Evolutionary conservation across 1,140 invertebrate species (phyloP).

Genomic region (Drosophila ficusphila): DNA sequence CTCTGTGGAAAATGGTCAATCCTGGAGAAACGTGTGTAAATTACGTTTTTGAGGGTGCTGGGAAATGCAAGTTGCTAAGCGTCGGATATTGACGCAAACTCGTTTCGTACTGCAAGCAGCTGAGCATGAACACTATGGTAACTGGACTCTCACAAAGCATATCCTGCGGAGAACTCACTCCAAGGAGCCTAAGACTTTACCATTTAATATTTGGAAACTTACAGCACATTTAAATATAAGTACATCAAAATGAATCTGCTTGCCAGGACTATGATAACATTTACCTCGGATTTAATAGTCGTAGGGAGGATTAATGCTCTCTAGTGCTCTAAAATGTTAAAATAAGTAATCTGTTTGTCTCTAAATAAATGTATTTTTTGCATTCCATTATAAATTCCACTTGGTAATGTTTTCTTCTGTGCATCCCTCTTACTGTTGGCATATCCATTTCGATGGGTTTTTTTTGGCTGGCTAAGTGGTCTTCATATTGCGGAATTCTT

Average conservation of each 20-base stretch:
- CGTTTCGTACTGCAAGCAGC: constrained; percentile 9
- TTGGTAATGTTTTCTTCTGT: not conserved
- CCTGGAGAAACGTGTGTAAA: constrained; percentile 25
- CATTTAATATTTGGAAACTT: too few species aligned
- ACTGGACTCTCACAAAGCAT: not conserved
- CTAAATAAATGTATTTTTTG: too few species aligned
- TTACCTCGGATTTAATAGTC: too few species aligned
- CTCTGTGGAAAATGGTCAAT: not conserved
- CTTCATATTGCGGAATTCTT: constrained; percentile 22
- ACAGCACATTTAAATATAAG: too few species aligned
- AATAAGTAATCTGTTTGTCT: too few species aligned
- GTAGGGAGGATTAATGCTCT: too few species aligned
- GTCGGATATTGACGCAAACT: constrained; percentile 20
- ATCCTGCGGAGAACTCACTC: not conserved
- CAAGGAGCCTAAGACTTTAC: too few species aligned
- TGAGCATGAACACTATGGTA: not conserved
- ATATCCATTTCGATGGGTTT: constrained; percentile 23
- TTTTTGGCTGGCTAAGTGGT: constrained; percentile 15
- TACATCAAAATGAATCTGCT: too few species aligned
- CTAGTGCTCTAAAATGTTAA: too few species aligned
- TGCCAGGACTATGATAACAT: too few species aligned
- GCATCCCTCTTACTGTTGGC: not conserved
- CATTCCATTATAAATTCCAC: too few species aligned
- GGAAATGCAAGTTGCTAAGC: constrained; percentile 11
- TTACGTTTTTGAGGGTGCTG: constrained; percentile 24